phyloP scores from a whole-genome alignment of 2,888 invertebrate genomes.

The Torymus tubicola region DNA sequence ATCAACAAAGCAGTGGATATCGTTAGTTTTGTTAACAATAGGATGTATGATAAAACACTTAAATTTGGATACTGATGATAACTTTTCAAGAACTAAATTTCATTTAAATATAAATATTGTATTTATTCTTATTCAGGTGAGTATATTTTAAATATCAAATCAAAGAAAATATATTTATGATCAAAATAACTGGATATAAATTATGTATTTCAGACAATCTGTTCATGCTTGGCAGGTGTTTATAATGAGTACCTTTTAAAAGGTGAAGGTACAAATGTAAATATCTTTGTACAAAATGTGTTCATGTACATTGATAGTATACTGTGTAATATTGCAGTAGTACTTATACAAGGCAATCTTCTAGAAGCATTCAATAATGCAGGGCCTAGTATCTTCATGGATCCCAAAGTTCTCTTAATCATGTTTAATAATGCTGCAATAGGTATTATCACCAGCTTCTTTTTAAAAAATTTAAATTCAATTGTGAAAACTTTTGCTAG shows the following conservation, averaged over 20 bases:
- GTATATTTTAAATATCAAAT: conserved; percentile 32
- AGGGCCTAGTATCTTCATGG: conserved; percentile 78
- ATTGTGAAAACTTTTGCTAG: conserved; percentile 97
- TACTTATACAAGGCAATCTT: conserved; percentile 83
- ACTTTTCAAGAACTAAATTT: conserved; percentile 64
- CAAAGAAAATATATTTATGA: conserved; percentile 8
- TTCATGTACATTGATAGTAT: conserved; percentile 98
- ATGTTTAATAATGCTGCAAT: conserved; percentile 93
- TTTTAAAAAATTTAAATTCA: conserved; percentile 93
- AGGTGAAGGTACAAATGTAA: conserved; percentile 88
- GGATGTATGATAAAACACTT: conserved; percentile 96
- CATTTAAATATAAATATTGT: conserved; percentile 71
- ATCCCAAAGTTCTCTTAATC: conserved; percentile 86
- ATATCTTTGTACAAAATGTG: conserved; percentile 94
- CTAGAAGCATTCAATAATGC: conserved; percentile 80
- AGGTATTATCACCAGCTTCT: conserved; percentile 95
- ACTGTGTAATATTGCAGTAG: conserved; percentile 88
- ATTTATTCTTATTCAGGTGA: conserved; percentile 77
- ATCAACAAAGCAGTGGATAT: conserved; percentile 90
- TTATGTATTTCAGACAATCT: conserved; percentile 84
- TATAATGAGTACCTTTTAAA: conserved; percentile 97
- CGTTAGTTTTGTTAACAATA: conserved; percentile 88
- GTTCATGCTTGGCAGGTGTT: conserved; percentile 95
- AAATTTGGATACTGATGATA: conserved; percentile 78
- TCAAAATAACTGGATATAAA: conserved; percentile 61